Evolutionary conservation across 1,140 invertebrate genomes (phyloP).

Genomic region (Drosophila nannoptera): DNA sequence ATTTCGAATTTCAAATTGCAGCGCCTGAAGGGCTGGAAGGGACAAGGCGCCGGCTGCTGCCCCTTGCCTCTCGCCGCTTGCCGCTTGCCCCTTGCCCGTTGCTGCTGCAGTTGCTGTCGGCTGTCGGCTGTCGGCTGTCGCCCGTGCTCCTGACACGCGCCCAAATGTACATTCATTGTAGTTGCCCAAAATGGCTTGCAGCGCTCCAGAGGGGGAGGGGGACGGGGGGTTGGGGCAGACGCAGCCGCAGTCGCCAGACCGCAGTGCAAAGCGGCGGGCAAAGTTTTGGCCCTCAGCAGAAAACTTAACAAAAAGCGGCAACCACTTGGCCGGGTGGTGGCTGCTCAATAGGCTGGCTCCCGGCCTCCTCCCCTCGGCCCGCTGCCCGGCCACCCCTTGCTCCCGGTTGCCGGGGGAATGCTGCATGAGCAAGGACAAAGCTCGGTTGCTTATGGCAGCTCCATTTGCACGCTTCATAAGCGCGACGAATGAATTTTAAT

Average conservation of each 20-base stretch:
- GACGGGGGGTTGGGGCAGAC: slow-evolving; percentile 1
- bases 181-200: slow-evolving; percentile 60
- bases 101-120: slow-evolving; percentile 35
- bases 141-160: slow-evolving; percentile 18
- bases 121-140: neutral
- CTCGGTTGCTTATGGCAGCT: slow-evolving; percentile 23
- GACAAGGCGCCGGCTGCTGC: slow-evolving; percentile 17
- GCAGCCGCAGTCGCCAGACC: slow-evolving; percentile 35
- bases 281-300: slow-evolving; percentile 59
- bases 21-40: slow-evolving; percentile 58
- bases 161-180: slow-evolving; percentile 59
- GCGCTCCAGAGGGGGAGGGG: slow-evolving; percentile 34
- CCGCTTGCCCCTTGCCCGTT: slow-evolving; percentile 13
- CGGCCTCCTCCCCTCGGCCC: slow-evolving; percentile 10
- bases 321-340: slow-evolving; percentile 31
- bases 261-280: slow-evolving; percentile 64
- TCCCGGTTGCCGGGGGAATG: slow-evolving; percentile 48
- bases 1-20: slow-evolving; percentile 48
- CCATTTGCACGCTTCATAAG: slow-evolving; percentile 70
- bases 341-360: slow-evolving; percentile 33
- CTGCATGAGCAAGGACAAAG: slow-evolving; percentile 41
- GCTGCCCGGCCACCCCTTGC: slow-evolving; percentile 4
- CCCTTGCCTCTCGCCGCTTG: too few species aligned
- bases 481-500: slow-evolving; percentile 78
- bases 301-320: slow-evolving; percentile 55